A percentile compares a stretch with the other conserved stretches of the same genome.
These are phyloP conservation scores for Chelon labrosus DNA, from an alignment of 2,797 vertebrate species.

Conservation along the genomic window DNA sequence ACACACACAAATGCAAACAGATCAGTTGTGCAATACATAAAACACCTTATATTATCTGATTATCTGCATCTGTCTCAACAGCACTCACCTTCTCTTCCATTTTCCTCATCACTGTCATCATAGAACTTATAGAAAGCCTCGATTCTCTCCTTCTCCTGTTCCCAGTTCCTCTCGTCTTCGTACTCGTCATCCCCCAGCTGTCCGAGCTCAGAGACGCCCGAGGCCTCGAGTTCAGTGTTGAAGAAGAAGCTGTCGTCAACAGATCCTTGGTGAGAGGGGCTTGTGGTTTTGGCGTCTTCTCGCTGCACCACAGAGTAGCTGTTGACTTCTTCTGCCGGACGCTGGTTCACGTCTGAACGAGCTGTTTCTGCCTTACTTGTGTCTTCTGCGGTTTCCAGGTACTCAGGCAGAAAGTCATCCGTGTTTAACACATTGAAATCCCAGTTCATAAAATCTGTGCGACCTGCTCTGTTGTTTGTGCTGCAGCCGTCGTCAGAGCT, in stretches of 20 bases:
- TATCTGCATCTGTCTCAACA: not conserved
- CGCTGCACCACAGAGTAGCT: slow-evolving; percentile 31
- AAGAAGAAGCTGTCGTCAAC: slow-evolving; percentile 72
- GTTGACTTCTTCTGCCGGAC: slow-evolving; percentile 22
- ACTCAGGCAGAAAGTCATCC: slow-evolving; percentile 34
- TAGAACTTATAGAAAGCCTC: slow-evolving; percentile 81
- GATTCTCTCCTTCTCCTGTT: slow-evolving; percentile 79
- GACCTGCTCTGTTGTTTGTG: not conserved
- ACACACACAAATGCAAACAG: not conserved
- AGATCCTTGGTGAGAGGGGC: slow-evolving; percentile 51
- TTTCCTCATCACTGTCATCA: slow-evolving; percentile 53
- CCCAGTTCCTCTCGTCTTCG: slow-evolving; percentile 77
- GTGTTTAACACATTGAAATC: slow-evolving; percentile 30
- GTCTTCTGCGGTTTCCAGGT: slow-evolving; percentile 51
- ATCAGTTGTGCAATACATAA: not conserved
- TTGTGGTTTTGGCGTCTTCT: slow-evolving; percentile 1
- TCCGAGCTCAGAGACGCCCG: slow-evolving; percentile 25
- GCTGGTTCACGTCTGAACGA: slow-evolving; percentile 15
- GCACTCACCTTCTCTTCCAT: slow-evolving; percentile 59
- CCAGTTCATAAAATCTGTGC: slow-evolving; percentile 41
- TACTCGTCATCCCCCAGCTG: slow-evolving; percentile 57
- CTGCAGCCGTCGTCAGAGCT: slow-evolving; percentile 3
- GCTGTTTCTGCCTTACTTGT: slow-evolving; percentile 21
- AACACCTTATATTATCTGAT: not conserved
- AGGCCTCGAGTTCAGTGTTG: slow-evolving; percentile 16